phyloP scores from a whole-genome alignment of 2,113 vertebrate species.

The Petromus typicus region DNA sequence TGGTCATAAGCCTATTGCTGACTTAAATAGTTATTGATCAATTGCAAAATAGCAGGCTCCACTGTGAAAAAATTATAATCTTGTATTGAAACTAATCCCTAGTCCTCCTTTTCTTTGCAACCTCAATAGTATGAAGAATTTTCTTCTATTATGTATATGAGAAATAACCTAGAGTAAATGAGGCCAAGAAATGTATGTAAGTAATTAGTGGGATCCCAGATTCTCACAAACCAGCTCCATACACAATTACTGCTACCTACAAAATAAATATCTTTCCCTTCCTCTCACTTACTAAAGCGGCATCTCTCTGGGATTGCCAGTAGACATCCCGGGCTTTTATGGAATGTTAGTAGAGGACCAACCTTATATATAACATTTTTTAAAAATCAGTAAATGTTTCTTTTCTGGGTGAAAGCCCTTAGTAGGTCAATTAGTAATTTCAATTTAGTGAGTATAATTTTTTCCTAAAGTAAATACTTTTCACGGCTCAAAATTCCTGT shows the following conservation, averaged over 20 bases:
- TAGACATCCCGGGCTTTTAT: not conserved
- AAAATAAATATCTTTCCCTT: not conserved
- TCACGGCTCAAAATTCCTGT: not conserved
- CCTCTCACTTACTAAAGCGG: not conserved
- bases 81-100: not conserved
- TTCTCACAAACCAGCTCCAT: not conserved
- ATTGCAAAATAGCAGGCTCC: not conserved
- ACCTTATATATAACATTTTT: not conserved
- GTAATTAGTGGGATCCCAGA: not conserved
- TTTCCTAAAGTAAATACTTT: not conserved
- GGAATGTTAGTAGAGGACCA: not conserved
- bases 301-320: not conserved
- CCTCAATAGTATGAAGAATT: not conserved
- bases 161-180: not conserved
- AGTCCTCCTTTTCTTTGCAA: not conserved
- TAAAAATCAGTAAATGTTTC: not conserved
- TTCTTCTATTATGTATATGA: not conserved
- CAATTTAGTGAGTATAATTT: not conserved
- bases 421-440: not conserved
- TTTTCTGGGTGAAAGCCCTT: not conserved
- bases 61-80: not conserved
- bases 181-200: not conserved
- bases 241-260: not conserved
- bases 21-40: not conserved
- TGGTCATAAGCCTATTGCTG: not conserved